Base-by-base conservation (phyloP, 2,797 vertebrate genomes). In the Ibycter americanus region DNA sequence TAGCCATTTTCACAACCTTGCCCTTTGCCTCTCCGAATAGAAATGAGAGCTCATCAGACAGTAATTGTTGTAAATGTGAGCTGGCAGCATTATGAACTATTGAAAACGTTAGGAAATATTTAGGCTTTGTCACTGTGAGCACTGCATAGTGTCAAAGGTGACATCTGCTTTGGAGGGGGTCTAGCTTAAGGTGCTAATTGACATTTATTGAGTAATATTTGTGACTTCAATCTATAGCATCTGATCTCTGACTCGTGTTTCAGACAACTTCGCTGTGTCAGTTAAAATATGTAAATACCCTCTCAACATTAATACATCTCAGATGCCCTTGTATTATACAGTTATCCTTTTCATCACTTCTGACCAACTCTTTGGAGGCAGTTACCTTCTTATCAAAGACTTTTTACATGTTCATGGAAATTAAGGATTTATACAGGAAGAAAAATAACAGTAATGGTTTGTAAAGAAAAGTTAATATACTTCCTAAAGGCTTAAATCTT, bases 271-370 rank as follows among this genome's bases (percentile, higher is more conserved):
- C 10, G 20, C 73, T 83, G 65, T 72, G 55, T 71, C 73, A 84
- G 77, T 79, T 95, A 89, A 44, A 94, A 93, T 96, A 91, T 66
- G 52, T 81, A 97, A 97, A 97, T 97, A 94, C 7, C 15, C 74
- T 58, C 68, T 87, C 66, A 89, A 49, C 21, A 85, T 86, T 96
- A 97, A 87, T 68, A 90, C 27, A 79, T 96, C 40, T 73, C 80
- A 73, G 6, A 44, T 85, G 52, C 29, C 96, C 80, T 95, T 93
- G 61, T 62, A 71, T 84, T 91, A 55, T 31, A 67, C 38, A 49
- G 31, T 91, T 89, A 80, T 89, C 59, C 59, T 93, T 87, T 94
- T 67, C 72, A 87, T 77, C 66, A 86, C 19, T 95, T 97, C 90
- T 63, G n/a, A 90, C 5, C 5, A 95, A 89, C 72, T 38, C 23